A percentile compares a stretch with the other conserved stretches of the same genome.
Conservation (phyloP, 2,797 vertebrate genomes). For the Xenentodon cancila region DNA sequence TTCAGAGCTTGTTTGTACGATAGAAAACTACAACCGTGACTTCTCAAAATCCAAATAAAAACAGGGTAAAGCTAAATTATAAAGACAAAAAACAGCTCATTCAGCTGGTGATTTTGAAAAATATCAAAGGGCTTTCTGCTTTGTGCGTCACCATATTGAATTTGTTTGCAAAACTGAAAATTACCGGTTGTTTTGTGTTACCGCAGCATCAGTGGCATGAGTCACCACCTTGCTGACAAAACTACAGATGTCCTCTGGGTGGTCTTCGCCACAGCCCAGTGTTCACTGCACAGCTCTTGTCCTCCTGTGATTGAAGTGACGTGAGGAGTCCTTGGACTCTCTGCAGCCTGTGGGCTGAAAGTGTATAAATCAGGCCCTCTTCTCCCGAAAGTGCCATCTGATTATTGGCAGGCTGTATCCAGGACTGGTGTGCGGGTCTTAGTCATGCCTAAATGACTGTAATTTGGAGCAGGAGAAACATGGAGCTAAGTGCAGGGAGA, state of each 20-base stretch:
- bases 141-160: constrained; percentile 40
- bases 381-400: constrained; percentile 42
- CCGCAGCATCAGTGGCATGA: constrained; percentile 49
- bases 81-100: background rate
- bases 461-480: constrained; percentile 72
- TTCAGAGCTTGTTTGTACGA: constrained; percentile 11
- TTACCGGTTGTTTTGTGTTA: constrained; percentile 61
- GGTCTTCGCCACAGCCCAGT: constrained; percentile 54
- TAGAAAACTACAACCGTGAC: background rate
- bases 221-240: constrained; percentile 51
- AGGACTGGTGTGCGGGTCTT: constrained; percentile 58
- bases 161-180: constrained; percentile 62
- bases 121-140: constrained; percentile 5
- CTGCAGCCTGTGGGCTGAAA: constrained; percentile 33
- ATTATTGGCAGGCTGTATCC: constrained; percentile 50
- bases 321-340: constrained; percentile 18
- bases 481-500: constrained; percentile 50
- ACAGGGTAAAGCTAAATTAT: background rate
- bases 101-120: constrained; percentile 1
- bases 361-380: constrained; percentile 32
- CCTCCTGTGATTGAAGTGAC: constrained; percentile 48
- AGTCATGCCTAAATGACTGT: constrained; percentile 76
- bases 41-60: constrained; percentile 2
- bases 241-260: constrained; percentile 62
- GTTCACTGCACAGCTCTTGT: constrained; percentile 32